Conservation (phyloP, 1,140 invertebrate species). For the Drosophila arizonae region DNA sequence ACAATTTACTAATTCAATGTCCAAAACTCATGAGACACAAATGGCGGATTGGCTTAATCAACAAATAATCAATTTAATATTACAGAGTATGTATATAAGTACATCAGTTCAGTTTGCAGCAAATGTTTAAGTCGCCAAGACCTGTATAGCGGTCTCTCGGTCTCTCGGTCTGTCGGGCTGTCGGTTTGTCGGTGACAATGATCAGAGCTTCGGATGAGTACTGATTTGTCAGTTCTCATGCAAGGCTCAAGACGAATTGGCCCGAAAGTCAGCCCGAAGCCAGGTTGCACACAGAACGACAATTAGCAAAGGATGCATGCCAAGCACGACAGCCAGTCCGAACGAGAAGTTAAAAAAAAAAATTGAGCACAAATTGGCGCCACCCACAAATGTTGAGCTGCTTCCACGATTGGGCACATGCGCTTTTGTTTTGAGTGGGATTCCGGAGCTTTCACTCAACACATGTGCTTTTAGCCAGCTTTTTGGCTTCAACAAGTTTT, state of each 20-base stretch:
- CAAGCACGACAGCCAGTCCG: constrained; percentile 27
- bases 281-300: neutral
- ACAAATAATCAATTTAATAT: too few relatives aligned
- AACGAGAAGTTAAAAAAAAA: constrained; percentile 34
- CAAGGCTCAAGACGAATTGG: constrained; percentile 9
- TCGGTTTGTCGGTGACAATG: neutral
- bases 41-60: too few relatives aligned
- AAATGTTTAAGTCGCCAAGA: too few relatives aligned
- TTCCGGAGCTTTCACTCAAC: constrained; percentile 58
- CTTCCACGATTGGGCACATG: constrained; percentile 34
- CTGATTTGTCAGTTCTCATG: constrained; percentile 28
- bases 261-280: constrained; percentile 17
- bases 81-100: too few relatives aligned
- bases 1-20: too few relatives aligned
- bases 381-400: constrained; percentile 63
- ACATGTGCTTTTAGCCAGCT: constrained; percentile 48
- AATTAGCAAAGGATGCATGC: constrained; percentile 7
- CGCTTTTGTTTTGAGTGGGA: constrained; percentile 30
- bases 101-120: too few relatives aligned
- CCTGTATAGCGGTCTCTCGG: too few relatives aligned
- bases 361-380: constrained; percentile 55
- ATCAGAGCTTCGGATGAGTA: constrained; percentile 1
- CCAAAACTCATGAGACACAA: too few relatives aligned
- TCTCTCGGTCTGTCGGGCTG: too few relatives aligned
- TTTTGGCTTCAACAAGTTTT: constrained; percentile 21